Evolutionary conservation across 2,797 vertebrate genomes (phyloP).

Genomic region (Thaleichthys pacificus): DNA sequence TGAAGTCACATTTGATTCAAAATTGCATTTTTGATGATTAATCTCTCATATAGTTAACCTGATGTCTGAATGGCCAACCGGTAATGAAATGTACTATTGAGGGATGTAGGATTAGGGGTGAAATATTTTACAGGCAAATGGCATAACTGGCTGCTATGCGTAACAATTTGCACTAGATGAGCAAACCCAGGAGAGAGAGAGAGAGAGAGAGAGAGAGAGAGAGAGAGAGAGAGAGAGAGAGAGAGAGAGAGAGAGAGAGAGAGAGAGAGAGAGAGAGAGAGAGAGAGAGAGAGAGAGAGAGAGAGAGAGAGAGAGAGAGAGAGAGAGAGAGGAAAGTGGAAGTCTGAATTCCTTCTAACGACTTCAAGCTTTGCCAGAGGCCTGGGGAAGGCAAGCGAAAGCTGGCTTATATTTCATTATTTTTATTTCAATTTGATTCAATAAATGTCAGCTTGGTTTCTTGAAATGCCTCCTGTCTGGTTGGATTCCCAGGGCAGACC

Average conservation of each 20-base stretch:
- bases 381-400: constrained; percentile 43
- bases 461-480: constrained; percentile 40
- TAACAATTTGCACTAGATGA: constrained; percentile 58
- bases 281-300: neutral
- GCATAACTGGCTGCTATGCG: constrained; percentile 54
- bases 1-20: no score
- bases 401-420: constrained; percentile 49
- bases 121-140: constrained; percentile 55
- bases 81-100: neutral
- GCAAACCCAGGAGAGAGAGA: constrained; percentile 8
- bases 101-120: constrained; percentile 32
- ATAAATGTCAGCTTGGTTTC: constrained; percentile 57
- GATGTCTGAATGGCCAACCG: no score
- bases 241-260: constrained; percentile 14
- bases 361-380: constrained; percentile 42
- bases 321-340: neutral
- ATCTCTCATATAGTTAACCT: no score
- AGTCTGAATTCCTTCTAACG: constrained; percentile 35
- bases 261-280: constrained; percentile 8
- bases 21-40: no score
- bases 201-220: constrained; percentile 7
- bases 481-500: constrained; percentile 34
- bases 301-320: constrained; percentile 19
- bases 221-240: constrained; percentile 4
- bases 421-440: constrained; percentile 66